Percentiles rank a stretch among this genome's conserved stretches.
Evolutionary conservation across 2,797 vertebrate species (phyloP).

Genomic region (Sebastes iracundus): DNA sequence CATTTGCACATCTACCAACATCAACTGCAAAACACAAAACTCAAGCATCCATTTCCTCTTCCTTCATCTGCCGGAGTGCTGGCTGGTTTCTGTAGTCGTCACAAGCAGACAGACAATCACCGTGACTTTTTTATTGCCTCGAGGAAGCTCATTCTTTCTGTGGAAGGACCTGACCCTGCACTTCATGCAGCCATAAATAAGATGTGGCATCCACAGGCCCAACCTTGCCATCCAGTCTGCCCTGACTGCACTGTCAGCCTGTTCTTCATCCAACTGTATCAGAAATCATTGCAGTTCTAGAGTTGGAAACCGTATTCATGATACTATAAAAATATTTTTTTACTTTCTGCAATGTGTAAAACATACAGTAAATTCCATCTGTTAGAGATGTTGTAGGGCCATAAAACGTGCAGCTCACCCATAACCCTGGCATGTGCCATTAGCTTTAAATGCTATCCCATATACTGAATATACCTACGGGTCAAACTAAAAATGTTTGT

Average conservation of each 20-base stretch:
- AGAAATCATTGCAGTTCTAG: constrained; percentile 14
- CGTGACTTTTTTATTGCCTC: constrained; percentile 70
- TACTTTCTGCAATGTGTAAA: constrained; percentile 1
- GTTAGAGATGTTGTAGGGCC: neutral
- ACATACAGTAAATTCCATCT: neutral
- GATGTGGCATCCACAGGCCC: constrained; percentile 63
- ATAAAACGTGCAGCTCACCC: neutral
- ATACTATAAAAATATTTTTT: constrained; percentile 15
- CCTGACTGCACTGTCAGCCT: constrained; percentile 53
- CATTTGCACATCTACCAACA: neutral
- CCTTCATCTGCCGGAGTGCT: constrained; percentile 42
- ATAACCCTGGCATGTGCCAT: neutral
- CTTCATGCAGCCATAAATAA: constrained; percentile 80
- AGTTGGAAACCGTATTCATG: constrained; percentile 9
- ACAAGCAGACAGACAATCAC: constrained; percentile 55
- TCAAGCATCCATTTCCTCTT: constrained; percentile 15
- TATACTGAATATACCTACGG: neutral
- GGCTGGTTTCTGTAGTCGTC: constrained; percentile 50
- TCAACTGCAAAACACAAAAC: constrained; percentile 5
- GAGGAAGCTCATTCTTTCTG: constrained; percentile 71
- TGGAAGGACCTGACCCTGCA: constrained; percentile 77
- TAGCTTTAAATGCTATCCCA: neutral
- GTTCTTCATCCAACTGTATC: constrained; percentile 29
- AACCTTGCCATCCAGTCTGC: constrained; percentile 58
- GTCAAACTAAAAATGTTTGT: neutral